Conservation (phyloP, 2,113 vertebrate genomes). For the Ceyx melanurus region DNA sequence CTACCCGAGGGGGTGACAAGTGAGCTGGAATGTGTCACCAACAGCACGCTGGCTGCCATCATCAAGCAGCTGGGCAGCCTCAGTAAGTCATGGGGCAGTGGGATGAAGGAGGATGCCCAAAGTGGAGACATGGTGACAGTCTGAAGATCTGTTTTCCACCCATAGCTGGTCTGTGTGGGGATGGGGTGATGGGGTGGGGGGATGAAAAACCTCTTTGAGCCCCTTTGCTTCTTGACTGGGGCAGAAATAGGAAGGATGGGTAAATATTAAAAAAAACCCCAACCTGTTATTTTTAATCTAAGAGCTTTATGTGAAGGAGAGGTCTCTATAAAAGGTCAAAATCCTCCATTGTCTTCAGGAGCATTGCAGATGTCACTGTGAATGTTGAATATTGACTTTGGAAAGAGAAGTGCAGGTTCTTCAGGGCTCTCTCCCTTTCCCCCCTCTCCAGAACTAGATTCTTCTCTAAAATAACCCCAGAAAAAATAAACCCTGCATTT, state of each 20-base stretch:
- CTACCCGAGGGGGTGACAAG: constrained; percentile 87
- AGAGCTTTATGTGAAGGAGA: not conserved
- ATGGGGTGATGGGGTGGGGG: not conserved
- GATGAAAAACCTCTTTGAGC: not conserved
- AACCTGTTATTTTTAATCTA: not conserved
- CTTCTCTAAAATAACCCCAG: not conserved
- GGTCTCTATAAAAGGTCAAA: not conserved
- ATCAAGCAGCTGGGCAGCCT: constrained; percentile 93
- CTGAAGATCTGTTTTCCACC: not conserved
- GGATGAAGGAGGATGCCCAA: not conserved
- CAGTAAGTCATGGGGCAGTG: constrained; percentile 77
- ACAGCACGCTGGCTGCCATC: constrained; percentile 91
- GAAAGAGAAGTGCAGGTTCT: not conserved
- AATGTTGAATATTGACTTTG: not conserved
- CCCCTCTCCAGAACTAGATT: not conserved
- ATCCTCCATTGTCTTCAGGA: not conserved
- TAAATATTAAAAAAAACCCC: not conserved
- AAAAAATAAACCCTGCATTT: not conserved
- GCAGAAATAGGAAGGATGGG: not conserved
- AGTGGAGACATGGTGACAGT: not conserved
- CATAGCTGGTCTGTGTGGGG: rapidly evolving
- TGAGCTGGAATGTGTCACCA: constrained; percentile 92
- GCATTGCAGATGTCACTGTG: not conserved
- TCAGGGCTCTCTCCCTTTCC: not conserved
- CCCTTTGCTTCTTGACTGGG: not conserved